Evolutionary conservation across 2,113 vertebrate species (phyloP).

Genomic region (Platysteira castanea): DNA sequence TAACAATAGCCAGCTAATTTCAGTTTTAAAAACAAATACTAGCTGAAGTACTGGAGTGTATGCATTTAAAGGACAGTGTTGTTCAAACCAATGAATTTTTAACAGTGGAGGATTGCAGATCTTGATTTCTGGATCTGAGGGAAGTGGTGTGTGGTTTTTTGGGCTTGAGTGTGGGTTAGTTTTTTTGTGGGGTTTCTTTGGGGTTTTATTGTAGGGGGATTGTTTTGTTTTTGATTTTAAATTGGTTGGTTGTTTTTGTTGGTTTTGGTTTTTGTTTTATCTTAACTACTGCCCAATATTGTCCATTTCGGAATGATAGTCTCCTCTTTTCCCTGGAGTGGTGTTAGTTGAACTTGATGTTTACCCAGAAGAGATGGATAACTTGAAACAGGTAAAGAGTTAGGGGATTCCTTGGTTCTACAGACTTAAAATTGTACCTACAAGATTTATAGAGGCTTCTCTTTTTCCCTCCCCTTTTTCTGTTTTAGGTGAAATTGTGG

Average conservation of each 20-base stretch:
- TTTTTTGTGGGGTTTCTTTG: not conserved
- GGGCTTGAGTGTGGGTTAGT: not conserved
- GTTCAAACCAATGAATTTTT: not conserved
- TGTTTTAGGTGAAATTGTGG: conserved; percentile 88
- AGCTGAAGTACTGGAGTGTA: not conserved
- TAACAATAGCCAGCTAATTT: not conserved
- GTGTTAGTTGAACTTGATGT: not conserved
- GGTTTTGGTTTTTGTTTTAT: not conserved
- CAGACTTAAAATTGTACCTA: not conserved
- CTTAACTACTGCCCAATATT: not conserved
- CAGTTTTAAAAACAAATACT: not conserved
- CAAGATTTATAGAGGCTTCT: not conserved
- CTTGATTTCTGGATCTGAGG: not conserved
- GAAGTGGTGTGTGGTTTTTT: not conserved
- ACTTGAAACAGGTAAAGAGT: not conserved
- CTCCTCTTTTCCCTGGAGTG: not conserved
- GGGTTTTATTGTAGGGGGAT: not conserved
- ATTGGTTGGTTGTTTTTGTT: not conserved
- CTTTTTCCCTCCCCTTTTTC: not conserved
- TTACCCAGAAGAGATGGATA: not conserved
- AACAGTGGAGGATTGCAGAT: not conserved
- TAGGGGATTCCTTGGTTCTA: not conserved
- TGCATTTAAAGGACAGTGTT: not conserved
- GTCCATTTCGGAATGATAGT: not conserved
- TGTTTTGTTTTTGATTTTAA: not conserved